These are phyloP conservation scores for Rosalia funebris DNA, from an alignment of 2,888 invertebrate species.

Conservation along the genomic window DNA sequence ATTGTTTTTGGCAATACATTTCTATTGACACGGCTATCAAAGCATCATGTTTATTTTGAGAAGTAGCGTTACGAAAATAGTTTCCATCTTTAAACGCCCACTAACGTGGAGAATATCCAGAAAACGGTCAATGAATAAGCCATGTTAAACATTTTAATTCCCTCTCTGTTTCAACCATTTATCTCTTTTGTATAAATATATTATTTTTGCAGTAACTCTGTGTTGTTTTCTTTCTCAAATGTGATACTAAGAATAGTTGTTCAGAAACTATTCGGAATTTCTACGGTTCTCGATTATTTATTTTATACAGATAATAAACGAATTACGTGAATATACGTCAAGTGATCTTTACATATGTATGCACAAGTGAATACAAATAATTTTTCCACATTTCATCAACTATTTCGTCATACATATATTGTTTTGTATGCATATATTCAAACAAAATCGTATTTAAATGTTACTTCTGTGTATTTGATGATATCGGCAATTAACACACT, in stretches of 20 bases:
- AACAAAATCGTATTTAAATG: too few relatives aligned
- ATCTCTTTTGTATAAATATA: constrained; percentile 1
- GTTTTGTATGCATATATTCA: too few relatives aligned
- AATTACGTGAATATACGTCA: too few relatives aligned
- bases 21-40: constrained; percentile 22
- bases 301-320: too few relatives aligned
- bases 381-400: too few relatives aligned
- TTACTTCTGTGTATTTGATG: too few relatives aligned
- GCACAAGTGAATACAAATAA: too few relatives aligned
- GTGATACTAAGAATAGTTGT: not conserved
- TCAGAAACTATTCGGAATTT: not conserved
- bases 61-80: constrained; percentile 38
- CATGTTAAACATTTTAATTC: constrained; percentile 3
- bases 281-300: too few relatives aligned
- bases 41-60: constrained; percentile 42
- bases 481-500: too few relatives aligned
- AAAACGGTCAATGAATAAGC: constrained; percentile 13
- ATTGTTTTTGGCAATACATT: constrained; percentile 33
- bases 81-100: constrained; percentile 29
- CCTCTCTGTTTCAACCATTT: not conserved
- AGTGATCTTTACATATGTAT: too few relatives aligned
- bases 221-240: not conserved
- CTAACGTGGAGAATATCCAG: constrained; percentile 21
- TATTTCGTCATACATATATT: too few relatives aligned
- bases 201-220: not conserved